A percentile compares a stretch with the other conserved stretches of the same genome.
Conservation (phyloP, 2,797 vertebrate species). For the Uromys caudimaculatus region DNA sequence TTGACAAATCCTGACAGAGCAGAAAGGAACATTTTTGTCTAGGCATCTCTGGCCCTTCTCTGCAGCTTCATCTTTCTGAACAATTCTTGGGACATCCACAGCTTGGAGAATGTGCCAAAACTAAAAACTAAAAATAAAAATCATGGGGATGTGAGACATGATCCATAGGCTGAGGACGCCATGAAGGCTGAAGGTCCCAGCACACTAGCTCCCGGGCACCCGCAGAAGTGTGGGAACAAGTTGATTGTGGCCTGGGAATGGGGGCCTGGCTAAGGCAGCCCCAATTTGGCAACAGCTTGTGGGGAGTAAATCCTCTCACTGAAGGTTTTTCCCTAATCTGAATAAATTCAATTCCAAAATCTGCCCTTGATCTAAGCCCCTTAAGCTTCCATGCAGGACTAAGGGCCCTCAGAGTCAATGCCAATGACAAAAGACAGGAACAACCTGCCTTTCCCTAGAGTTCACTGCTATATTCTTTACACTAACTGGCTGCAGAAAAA, state of each 20-base stretch:
- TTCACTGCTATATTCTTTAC: slow-evolving; percentile 85
- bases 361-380: slow-evolving; percentile 94
- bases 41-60: background rate
- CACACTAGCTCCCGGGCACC: slow-evolving; percentile 68
- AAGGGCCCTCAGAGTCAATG: slow-evolving; percentile 91
- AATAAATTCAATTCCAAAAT: slow-evolving; percentile 96
- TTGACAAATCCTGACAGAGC: background rate
- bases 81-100: background rate
- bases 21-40: background rate
- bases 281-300: slow-evolving; percentile 92
- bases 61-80: background rate
- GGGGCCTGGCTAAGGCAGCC: slow-evolving; percentile 82
- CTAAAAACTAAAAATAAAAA: background rate
- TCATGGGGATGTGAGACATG: background rate
- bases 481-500: slow-evolving; percentile 86
- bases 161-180: background rate
- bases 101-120: background rate
- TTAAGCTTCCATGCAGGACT: slow-evolving; percentile 90
- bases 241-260: slow-evolving; percentile 81
- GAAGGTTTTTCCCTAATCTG: slow-evolving; percentile 91
- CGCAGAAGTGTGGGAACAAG: slow-evolving; percentile 65
- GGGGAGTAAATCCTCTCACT: slow-evolving; percentile 90
- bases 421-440: slow-evolving; percentile 90
- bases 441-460: slow-evolving; percentile 87
- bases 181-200: slow-evolving; percentile 68